Evolutionary conservation across 2,113 vertebrate genomes (phyloP), one percentile per base, ranked within the genome.

Genomic region (Platanista minor): DNA sequence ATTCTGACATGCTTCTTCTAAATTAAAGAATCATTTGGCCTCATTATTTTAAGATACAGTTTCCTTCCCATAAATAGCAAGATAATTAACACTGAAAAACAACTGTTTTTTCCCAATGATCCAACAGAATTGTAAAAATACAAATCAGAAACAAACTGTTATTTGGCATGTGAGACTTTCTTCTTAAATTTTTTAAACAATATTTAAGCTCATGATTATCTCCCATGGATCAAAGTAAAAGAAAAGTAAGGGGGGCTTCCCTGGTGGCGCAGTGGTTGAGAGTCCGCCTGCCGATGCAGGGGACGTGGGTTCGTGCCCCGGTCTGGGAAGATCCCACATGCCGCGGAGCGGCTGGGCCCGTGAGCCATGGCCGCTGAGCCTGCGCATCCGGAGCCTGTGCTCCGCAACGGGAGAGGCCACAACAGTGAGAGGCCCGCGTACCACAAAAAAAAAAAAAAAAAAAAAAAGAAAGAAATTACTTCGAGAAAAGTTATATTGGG

Each of bases 41-140:
- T 97, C 93, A 96, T 98, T 98, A 93, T 97, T 96, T 97, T 97
- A 98, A 84, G 74, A 81, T 90, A 77, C 39, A 87, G 20, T 93
- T 97, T 97, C 81, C 43, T 93, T 59, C 46, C 83, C 66, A 82
- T 82, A 74, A 95, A 81, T 83, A 93, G 87, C 41, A 94, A 95
- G 62, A 59, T 95, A 64, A 88, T 90, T 86, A 94, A 80, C 49
- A 81, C 29, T 62, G 75, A 95, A 94, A 97, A 54, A 25, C 11
- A 69, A 66, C 43, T 59, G 2, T 21, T 90, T 91, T 91, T 91
- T 27, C 61, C 29, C 41, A 43, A 52, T 66, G 52, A 95, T 80
- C 87, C 52, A 94, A 84, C 29, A 92, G 66, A 93, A 92, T 78
- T 86, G 83, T 69, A 97, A 94, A 95, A 95, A 80, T 57, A 84